Conservation (phyloP, 35 echinoderm and acorn worm genomes). For the Amphiura filiformis region DNA sequence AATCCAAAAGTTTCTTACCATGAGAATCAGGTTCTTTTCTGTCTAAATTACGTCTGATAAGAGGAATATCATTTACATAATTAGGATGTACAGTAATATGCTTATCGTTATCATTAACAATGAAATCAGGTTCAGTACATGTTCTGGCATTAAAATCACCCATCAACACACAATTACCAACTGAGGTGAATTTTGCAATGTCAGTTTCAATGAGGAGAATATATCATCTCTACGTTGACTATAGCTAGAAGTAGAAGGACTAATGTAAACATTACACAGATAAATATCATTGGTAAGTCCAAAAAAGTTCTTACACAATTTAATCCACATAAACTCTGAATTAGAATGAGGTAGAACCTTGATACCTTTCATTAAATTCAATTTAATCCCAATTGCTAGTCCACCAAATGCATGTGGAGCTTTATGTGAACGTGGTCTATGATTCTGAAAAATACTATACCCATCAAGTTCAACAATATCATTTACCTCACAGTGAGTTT, state of each 20-base stretch:
- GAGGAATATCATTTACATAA: no score
- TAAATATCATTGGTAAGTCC: neutral
- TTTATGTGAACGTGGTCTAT: neutral
- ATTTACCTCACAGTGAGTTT: neutral
- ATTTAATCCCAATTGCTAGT: neutral
- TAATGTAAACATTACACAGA: neutral
- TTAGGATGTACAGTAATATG: no score
- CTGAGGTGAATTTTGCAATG: neutral
- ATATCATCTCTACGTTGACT: constrained; percentile 11
- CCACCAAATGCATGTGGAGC: neutral
- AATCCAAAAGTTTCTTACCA: constrained; percentile 8
- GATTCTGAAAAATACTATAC: neutral
- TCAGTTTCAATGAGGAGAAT: neutral
- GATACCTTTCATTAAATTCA: neutral
- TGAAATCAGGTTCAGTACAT: neutral
- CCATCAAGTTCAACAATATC: neutral
- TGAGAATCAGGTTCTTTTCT: neutral
- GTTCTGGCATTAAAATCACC: neutral
- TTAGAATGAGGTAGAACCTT: neutral
- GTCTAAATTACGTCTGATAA: no score
- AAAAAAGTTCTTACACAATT: neutral
- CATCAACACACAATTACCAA: constrained; percentile 8
- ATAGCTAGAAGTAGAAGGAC: neutral
- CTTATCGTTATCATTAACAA: neutral
- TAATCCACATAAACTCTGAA: neutral